Evolutionary conservation across 2,113 vertebrate species (phyloP).

Genomic region (Mus spicilegus): DNA sequence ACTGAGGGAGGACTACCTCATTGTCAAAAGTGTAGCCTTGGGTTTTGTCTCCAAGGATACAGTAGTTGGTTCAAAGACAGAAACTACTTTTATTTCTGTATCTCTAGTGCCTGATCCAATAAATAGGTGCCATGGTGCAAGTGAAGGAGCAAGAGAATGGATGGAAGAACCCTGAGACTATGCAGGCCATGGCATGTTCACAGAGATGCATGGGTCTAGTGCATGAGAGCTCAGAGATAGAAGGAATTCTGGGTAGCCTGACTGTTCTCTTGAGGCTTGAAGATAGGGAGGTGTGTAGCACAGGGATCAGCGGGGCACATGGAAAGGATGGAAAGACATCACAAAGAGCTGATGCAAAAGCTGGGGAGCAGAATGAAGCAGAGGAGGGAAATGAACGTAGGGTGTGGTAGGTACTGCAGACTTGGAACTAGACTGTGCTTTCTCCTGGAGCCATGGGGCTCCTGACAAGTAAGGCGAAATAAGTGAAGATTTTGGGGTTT

Average conservation of each 20-base stretch:
- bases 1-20: background rate
- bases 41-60: background rate
- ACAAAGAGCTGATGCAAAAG: background rate
- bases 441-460: background rate
- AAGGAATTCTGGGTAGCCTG: too few species aligned
- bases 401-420: background rate
- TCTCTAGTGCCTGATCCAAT: background rate
- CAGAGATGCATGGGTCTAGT: background rate
- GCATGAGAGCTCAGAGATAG: background rate
- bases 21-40: background rate
- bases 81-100: background rate
- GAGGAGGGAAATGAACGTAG: background rate
- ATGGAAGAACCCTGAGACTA: background rate
- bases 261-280: background rate
- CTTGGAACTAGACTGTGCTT: background rate
- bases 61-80: background rate
- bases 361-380: background rate
- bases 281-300: background rate
- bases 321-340: background rate
- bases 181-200: background rate
- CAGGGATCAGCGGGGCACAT: rapidly evolving
- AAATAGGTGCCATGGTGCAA: too few species aligned
- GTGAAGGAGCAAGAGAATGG: background rate
- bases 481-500: conserved; percentile 3
- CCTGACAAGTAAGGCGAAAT: background rate